Base-by-base conservation (phyloP, 2,888 invertebrate genomes). In the Drosophila helvetica region DNA sequence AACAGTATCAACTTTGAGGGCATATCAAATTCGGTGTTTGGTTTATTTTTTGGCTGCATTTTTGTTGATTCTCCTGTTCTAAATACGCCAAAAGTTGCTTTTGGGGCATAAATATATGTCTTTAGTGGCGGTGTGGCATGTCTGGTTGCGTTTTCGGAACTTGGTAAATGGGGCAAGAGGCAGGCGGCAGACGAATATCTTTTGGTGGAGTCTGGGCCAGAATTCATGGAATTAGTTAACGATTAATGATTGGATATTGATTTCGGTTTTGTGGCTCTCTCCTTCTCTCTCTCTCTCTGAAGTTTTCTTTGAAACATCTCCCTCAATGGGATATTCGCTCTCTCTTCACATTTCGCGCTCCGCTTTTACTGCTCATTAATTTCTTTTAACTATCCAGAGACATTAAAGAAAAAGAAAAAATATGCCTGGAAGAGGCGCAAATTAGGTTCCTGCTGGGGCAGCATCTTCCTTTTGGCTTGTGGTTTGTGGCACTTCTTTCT, bases 171-270 rank as follows among this genome's bases (percentile, higher is more conserved):
- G 84, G 69, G 70, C 70, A 75, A 66, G n/a, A 66, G 57, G 56
- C 54, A 58, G 52, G 51, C 48, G 15, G 38, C 38, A 45, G 53
- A 59, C 51, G 45, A 66, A 59, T 17, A 43, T 38, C 19, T 54
- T 25, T 30, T 15, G 42, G 50, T 38, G 60, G 30, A 27, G 76
- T 75, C 73, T 69, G 75, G 74, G 15, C 38, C 86, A 76, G 82
- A 85, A 86, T 86, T 86, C 88, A 86, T 73, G 83, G 86, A 86
- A 86, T 86, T 86, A 80, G 88, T 86, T 88, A 87, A 86, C 88
- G 88, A 86, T 86, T 87, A 86, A 86, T 87, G 85, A 86, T 86
- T 87, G 83, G 80, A 87, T 86, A 85, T 86, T 85, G 87, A 85
- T 80, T 86, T 85, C 72, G 79, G 17, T 55, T 63, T 66, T 61